A percentile compares a stretch with the other conserved stretches of the same genome.
Conservation (phyloP, 2,113 vertebrate species). For the Platichthys flesus region DNA sequence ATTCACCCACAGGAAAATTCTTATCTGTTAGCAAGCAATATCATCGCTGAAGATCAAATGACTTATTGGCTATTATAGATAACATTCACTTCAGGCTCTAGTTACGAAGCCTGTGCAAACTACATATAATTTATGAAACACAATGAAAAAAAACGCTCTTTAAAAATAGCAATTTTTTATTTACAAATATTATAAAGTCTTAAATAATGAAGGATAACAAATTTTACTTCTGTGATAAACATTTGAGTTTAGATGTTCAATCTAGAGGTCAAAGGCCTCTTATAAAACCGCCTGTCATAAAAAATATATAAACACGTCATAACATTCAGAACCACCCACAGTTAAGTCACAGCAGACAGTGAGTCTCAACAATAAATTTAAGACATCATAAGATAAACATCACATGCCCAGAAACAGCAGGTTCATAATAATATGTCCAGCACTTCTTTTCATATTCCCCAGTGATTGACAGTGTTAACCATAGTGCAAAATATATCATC, state of each 20-base stretch:
- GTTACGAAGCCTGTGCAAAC: neutral
- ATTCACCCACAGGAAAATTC: neutral
- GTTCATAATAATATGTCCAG: conserved; percentile 16
- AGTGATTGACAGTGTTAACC: conserved; percentile 12
- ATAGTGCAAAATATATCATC: conserved; percentile 20
- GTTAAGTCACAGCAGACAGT: conserved; percentile 25
- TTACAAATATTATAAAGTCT: conserved; percentile 64
- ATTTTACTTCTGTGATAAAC: conserved; percentile 51
- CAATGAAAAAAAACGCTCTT: neutral
- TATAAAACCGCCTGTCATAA: conserved; percentile 5
- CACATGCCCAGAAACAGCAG: neutral
- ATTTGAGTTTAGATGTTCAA: conserved; percentile 27
- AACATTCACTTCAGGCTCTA: neutral
- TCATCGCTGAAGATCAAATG: neutral
- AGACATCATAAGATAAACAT: conserved; percentile 31
- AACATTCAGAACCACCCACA: conserved; percentile 39
- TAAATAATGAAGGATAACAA: conserved; percentile 71
- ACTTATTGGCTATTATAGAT: neutral
- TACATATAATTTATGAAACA: neutral
- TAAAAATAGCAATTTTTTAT: conserved; percentile 69
- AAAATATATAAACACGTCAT: conserved; percentile 60
- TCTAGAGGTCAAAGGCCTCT: conserved; percentile 9
- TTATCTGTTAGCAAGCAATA: conserved; percentile 4
- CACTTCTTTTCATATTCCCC: conserved; percentile 25
- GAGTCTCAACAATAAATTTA: conserved; percentile 17